Evolutionary conservation across 2,888 invertebrate species (phyloP), one percentile per base, ranked within the genome.

Genomic region (Autographa pulchrina): DNA sequence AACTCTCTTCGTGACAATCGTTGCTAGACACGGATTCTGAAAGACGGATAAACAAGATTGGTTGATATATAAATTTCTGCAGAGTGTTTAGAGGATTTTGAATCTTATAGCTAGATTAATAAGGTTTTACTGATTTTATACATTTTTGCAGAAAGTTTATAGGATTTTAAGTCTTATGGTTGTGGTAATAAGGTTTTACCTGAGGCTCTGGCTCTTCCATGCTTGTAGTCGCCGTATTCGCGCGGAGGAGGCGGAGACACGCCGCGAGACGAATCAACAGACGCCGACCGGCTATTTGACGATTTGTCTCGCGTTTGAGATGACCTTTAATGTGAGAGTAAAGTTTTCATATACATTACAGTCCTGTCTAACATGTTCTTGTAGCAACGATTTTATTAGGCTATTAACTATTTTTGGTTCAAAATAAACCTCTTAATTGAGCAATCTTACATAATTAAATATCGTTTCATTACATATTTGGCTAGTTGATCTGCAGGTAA

Each of bases 251-350:
- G 92, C 25, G 95, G 93, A 0, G 95, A 94, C 25, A 92, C 89
- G 31, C 91, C 94, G n/a, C 95, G 93, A 3, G 94, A 91, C 8
- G 96, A 96, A 62, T 96, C 96, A 70, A 96, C 95, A 0, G 96
- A 96, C 20, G 94, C 93, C 18, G 96, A 96, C 4, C 96, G 92
- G 35, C 97, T 96, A 74, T 93, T 92, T 1, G 97, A 96, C 75
- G 97, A 97, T 88, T 97, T 97, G 79, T 97, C 97, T 64, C 97
- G 96, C 48, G 97, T 97, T 67, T 97, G 95, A 0, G 97, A 96
- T 54, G 94, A 92, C 75, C 97, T 96, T 74, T 5, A 81, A 83
- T 20, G 32, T 32, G 14, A 35, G 38, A 38, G 38, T 38, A 11
- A 38, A 38, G 11, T 8, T 38, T 38, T 38, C 38, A 38, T 32